A percentile compares a stretch with the other conserved stretches of the same genome.
Conservation (phyloP, 2,888 invertebrate species). For the Lasioglossum villosulum region DNA sequence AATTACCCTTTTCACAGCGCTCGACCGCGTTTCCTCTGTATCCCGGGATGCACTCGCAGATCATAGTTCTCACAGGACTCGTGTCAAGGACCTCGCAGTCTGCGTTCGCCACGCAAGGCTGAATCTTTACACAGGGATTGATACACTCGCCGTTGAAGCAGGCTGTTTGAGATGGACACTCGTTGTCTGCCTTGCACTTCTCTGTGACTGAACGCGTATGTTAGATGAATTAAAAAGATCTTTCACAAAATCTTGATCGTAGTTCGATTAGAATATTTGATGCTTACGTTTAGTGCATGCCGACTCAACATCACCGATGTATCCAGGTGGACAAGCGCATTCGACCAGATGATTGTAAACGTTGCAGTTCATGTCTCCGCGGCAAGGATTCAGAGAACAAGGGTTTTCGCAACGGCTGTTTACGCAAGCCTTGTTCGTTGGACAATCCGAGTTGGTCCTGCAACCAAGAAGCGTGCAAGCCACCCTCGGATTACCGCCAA, state of each 20-base stretch:
- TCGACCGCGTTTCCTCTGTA: slow-evolving; percentile 94
- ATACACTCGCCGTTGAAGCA: slow-evolving; percentile 93
- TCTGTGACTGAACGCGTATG: slow-evolving; percentile 48
- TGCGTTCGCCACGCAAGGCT: slow-evolving; percentile 93
- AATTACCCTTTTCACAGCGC: slow-evolving; percentile 92
- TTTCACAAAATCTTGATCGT: neutral
- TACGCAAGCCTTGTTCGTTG: slow-evolving; percentile 91
- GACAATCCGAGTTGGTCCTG: slow-evolving; percentile 92
- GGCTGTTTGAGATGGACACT: slow-evolving; percentile 93
- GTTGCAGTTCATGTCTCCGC: slow-evolving; percentile 90
- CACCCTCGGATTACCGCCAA: slow-evolving; percentile 92
- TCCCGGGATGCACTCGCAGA: slow-evolving; percentile 94
- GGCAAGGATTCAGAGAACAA: slow-evolving; percentile 90
- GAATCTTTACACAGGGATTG: slow-evolving; percentile 92
- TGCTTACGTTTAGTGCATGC: slow-evolving; percentile 86
- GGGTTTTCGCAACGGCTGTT: slow-evolving; percentile 92
- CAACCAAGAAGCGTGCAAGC: slow-evolving; percentile 93
- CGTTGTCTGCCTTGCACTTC: slow-evolving; percentile 91
- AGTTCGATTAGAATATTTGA: neutral
- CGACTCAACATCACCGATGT: slow-evolving; percentile 87
- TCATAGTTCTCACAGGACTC: slow-evolving; percentile 93
- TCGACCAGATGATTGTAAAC: slow-evolving; percentile 91
- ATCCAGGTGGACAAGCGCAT: slow-evolving; percentile 93
- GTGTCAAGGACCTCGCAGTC: slow-evolving; percentile 93
- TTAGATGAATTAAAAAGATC: neutral